Base-by-base conservation (phyloP, 2,113 vertebrate species). In the Pomatostomus ruficeps region DNA sequence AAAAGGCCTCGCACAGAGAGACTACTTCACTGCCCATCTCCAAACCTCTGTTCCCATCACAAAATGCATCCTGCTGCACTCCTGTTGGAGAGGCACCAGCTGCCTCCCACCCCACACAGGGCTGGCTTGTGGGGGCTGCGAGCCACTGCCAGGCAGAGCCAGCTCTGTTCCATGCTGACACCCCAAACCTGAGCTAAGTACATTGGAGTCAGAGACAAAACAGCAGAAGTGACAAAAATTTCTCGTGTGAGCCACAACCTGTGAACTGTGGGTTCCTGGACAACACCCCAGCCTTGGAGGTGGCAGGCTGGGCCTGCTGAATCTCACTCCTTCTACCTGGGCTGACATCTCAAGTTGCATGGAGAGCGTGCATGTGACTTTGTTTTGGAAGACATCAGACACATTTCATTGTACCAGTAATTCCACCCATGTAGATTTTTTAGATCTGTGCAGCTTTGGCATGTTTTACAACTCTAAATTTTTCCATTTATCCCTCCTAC, bases 351-450 rank as follows among this genome's bases (percentile, higher is more conserved):
- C 67, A 43, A 25, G 13, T 49, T 45, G 54, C 15, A 35, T 0
- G 0, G 21, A 35, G 20, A 63, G 40, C 0, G 0, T 2, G 13
- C 12, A 4, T 1, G 6, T 1, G 2, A 21, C 59, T 75, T 38
- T 4, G 9, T 40, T 89, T 23, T 20, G 21, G 23, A 82, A 85
- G 66, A 35, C 12, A 17, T 15, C 5, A 58, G 45, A 80, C 10
- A 52, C 20, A 7, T 77, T 87, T 81, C 17, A 26, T 25, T 71
- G 25, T 25, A 71, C 16, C 66, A 42, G 2, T 48, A 54, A 79
- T 45, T 68, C 15, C 7, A 12, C 13, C 45, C 29, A 9, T 1
- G 5, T 5, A 22, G 35, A 61, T 49, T 72, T 62, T 65, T 26
- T 21, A 65, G 36, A 29, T 13, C 29, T 35, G 40, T 10, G 52